Percentiles rank a stretch among this genome's conserved stretches.
These are phyloP conservation scores for Beroe forskalii DNA, from an alignment of 37 sponge, comb jelly and placozoan genomes.

Conservation along the genomic window DNA sequence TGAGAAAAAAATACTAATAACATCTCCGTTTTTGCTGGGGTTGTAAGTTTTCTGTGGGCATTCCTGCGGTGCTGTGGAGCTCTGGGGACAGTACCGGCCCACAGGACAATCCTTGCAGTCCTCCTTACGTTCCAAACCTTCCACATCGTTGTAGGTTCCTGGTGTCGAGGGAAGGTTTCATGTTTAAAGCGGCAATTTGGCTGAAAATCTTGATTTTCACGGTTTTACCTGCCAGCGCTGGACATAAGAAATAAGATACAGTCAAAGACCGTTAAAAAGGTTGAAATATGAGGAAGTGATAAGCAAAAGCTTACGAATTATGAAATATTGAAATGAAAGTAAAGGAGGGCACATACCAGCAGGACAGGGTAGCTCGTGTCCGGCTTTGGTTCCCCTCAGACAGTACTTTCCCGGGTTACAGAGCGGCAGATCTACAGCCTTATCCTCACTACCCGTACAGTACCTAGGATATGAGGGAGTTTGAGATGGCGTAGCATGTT, in stretches of 20 bases:
- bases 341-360: conserved; percentile 64
- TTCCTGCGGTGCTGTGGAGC: conserved; percentile 18
- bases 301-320: too few relatives aligned
- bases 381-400: conserved; percentile 42
- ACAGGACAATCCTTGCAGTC: conserved; percentile 63
- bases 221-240: too few relatives aligned
- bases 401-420: conserved; percentile 66
- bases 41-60: conserved; percentile 66
- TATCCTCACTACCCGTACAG: conserved; percentile 31
- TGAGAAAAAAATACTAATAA: too few relatives aligned
- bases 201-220: too few relatives aligned
- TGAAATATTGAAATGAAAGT: too few relatives aligned
- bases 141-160: conserved; percentile 66
- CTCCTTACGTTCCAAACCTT: not conserved
- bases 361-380: conserved; percentile 19
- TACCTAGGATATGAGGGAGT: not conserved
- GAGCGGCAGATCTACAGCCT: not conserved
- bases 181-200: not conserved
- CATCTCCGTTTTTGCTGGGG: conserved; percentile 6
- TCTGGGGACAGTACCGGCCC: conserved; percentile 57
- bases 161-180: too few relatives aligned
- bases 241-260: too few relatives aligned
- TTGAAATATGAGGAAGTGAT: too few relatives aligned
- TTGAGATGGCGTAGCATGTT: not conserved
- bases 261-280: too few relatives aligned